A percentile compares a stretch with the other conserved stretches of the same genome.
These are phyloP conservation scores for Pseudanteris insignis DNA, from an alignment of 2,888 invertebrate genomes.

Conservation along the genomic window DNA sequence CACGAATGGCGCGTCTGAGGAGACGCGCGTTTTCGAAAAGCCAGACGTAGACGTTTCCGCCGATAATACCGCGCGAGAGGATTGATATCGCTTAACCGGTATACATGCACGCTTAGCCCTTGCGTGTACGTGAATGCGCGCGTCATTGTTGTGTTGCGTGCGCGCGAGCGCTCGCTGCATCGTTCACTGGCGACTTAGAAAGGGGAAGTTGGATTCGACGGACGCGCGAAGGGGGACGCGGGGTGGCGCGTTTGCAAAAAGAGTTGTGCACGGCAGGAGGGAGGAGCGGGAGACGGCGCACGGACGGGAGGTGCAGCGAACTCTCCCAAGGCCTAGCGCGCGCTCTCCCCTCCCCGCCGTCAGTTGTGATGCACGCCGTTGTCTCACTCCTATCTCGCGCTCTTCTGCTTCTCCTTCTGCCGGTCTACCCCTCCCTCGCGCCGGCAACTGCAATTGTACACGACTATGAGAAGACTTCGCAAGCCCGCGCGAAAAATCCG, in stretches of 20 bases:
- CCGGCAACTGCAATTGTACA: conserved; percentile 34
- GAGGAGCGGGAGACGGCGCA: conserved; percentile 54
- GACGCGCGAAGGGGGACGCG: conserved; percentile 27
- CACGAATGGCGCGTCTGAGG: conserved; percentile 3
- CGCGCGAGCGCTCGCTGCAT: conserved; percentile 48
- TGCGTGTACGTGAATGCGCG: conserved; percentile 41
- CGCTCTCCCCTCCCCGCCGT: conserved; percentile 27
- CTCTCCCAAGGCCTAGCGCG: conserved; percentile 64
- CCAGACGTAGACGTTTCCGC: conserved; percentile 42
- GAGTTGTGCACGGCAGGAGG: conserved; percentile 43
- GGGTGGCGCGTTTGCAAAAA: conserved; percentile 38
- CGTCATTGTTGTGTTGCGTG: conserved; percentile 30
- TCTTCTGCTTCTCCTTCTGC: conserved; percentile 38
- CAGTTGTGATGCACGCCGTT: conserved; percentile 29
- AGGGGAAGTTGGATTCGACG: conserved; percentile 59
- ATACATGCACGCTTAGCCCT: conserved; percentile 19
- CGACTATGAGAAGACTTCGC: conserved; percentile 32
- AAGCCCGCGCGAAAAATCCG: conserved; percentile 24
- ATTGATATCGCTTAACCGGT: conserved; percentile 43
- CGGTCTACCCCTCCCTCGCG: conserved; percentile 38
- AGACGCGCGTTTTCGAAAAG: conserved; percentile 30
- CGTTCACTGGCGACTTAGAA: conserved; percentile 53
- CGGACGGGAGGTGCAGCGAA: conserved; percentile 66
- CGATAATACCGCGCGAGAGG: conserved; percentile 41
- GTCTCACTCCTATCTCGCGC: conserved; percentile 42